phyloP scores from a whole-genome alignment of 2,888 invertebrate species.

The Eupithecia dodoneata region DNA sequence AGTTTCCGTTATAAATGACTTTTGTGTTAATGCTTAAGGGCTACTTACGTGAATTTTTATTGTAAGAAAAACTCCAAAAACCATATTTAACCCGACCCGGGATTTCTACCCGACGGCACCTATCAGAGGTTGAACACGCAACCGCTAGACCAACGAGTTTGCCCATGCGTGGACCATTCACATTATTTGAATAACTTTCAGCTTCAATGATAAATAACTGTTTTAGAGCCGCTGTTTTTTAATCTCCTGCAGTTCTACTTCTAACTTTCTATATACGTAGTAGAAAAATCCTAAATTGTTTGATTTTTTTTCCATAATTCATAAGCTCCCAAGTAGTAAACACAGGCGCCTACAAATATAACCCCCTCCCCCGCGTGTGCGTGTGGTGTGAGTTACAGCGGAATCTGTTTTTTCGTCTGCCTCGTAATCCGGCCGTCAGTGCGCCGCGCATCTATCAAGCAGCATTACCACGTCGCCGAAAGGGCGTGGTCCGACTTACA shows the following conservation, averaged over 20 bases:
- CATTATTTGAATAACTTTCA: neutral
- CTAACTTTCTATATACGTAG: neutral
- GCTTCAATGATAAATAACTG: neutral
- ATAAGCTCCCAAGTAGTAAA: neutral
- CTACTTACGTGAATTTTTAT: no score
- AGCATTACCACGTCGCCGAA: constrained; percentile 68
- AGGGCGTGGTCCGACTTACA: constrained; percentile 43
- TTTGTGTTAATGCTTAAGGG: no score
- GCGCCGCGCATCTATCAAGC: constrained; percentile 69
- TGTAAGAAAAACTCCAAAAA: no score
- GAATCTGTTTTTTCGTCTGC: constrained; percentile 57
- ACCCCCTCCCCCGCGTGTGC: constrained; percentile 34
- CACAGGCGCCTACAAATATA: neutral
- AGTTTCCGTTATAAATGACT: no score
- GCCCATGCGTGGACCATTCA: neutral
- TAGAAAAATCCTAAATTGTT: neutral
- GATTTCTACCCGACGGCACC: neutral
- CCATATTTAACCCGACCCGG: neutral
- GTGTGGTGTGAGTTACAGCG: constrained; percentile 44
- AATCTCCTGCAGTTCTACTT: neutral
- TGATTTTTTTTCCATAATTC: neutral
- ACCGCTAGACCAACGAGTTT: neutral
- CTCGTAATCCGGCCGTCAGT: constrained; percentile 65
- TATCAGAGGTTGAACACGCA: neutral
- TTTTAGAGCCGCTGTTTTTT: neutral